These are phyloP conservation scores for Cavia porcellus DNA, from an alignment of 2,113 vertebrate species.

Conservation along the genomic window DNA sequence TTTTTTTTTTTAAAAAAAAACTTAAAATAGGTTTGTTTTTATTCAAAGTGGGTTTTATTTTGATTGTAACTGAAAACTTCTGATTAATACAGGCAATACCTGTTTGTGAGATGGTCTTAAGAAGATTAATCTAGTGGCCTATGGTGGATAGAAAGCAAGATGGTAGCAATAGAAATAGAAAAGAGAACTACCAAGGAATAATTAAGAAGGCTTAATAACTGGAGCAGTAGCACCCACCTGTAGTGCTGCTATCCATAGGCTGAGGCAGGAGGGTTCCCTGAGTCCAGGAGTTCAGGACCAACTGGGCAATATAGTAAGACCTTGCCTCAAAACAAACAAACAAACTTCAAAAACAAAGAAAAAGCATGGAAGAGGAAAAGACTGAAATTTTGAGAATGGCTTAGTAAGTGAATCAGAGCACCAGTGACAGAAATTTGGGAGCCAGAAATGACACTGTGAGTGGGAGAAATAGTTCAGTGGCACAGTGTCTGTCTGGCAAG, in stretches of 20 bases:
- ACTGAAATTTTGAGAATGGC: neutral
- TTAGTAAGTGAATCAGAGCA: neutral
- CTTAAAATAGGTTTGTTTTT: neutral
- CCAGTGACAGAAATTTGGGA: neutral
- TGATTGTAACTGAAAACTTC: conserved; percentile 11
- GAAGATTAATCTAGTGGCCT: neutral
- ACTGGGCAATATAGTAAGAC: neutral
- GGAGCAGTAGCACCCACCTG: neutral
- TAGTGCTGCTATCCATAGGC: neutral
- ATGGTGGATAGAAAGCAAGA: conserved; percentile 6
- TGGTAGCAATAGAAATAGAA: neutral
- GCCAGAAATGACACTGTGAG: neutral
- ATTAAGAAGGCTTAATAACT: neutral
- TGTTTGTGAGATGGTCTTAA: conserved; percentile 20
- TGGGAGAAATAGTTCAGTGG: too few species aligned
- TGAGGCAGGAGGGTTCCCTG: neutral
- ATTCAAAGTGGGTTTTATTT: neutral
- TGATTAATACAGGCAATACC: neutral
- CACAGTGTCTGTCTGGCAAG: too few species aligned
- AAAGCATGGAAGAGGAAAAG: neutral
- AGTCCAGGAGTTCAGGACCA: neutral
- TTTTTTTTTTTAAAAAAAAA: neutral
- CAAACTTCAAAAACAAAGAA: neutral
- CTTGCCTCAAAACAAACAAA: neutral
- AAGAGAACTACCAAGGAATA: neutral